phyloP scores from a whole-genome alignment of 2,888 invertebrate genomes.

The Opisthograptis luteolata region DNA sequence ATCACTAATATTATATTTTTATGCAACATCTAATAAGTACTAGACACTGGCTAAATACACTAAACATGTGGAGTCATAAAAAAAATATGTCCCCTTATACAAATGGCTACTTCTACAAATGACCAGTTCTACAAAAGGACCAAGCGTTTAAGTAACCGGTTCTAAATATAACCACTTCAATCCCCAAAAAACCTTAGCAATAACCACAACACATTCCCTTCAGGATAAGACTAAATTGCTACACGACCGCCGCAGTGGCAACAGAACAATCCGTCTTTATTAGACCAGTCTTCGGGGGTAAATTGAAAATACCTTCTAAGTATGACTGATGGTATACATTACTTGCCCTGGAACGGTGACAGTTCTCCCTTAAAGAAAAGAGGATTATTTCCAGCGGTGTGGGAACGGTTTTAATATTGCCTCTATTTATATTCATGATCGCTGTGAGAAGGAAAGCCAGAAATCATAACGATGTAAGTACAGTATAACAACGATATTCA shows the following conservation, averaged over 20 bases:
- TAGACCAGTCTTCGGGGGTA: conserved; percentile 70
- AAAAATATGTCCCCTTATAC: no score
- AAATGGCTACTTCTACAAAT: no score
- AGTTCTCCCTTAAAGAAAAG: conserved; percentile 73
- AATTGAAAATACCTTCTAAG: conserved; percentile 83
- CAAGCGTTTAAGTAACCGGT: no score
- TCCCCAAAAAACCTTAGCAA: conserved; percentile 9
- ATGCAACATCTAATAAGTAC: no score
- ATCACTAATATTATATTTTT: no score
- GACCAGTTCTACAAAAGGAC: no score
- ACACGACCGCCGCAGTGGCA: conserved; percentile 54
- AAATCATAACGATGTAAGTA: conserved; percentile 69
- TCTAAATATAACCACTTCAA: no score
- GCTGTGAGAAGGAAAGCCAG: conserved; percentile 62
- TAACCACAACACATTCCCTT: conserved; percentile 38
- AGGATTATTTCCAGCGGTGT: conserved; percentile 73
- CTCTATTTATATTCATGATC: conserved; percentile 79
- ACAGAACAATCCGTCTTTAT: conserved; percentile 76
- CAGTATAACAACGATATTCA: conserved; percentile 72
- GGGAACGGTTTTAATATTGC: conserved; percentile 76
- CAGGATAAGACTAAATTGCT: conserved; percentile 53
- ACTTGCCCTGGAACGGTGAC: conserved; percentile 72
- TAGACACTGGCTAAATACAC: no score
- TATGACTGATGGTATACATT: conserved; percentile 82
- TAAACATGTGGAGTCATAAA: no score